Percentiles rank a stretch among this genome's conserved stretches.
Conservation (phyloP, 1,140 invertebrate species). For the Microplitis mediator region DNA sequence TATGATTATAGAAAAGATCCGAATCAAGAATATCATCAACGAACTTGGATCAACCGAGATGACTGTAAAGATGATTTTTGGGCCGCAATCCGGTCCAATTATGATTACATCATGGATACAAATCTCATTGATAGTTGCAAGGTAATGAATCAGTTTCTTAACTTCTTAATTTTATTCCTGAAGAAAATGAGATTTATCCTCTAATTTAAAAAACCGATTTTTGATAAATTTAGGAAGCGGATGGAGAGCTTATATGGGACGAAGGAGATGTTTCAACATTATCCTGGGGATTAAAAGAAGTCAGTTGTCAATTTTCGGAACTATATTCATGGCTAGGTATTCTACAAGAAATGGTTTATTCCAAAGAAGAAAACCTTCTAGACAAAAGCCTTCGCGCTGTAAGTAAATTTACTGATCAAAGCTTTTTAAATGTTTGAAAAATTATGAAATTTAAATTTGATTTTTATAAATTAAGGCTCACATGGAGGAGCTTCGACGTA, state of each 20-base stretch:
- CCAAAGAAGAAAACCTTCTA: slow-evolving; percentile 73
- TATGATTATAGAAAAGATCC: slow-evolving; percentile 62
- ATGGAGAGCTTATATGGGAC: slow-evolving; percentile 74
- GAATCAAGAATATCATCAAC: slow-evolving; percentile 68
- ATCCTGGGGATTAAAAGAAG: slow-evolving; percentile 76
- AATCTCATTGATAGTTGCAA: slow-evolving; percentile 87
- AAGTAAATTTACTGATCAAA: slow-evolving; percentile 39
- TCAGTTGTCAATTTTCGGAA: slow-evolving; percentile 79
- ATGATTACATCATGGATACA: slow-evolving; percentile 93
- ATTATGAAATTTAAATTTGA: slow-evolving; percentile 10
- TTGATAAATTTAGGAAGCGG: slow-evolving; percentile 69
- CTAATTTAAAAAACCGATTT: background rate
- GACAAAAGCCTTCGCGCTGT: slow-evolving; percentile 74
- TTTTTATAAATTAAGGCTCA: slow-evolving; percentile 66
- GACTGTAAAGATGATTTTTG: slow-evolving; percentile 83
- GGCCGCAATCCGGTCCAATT: slow-evolving; percentile 85
- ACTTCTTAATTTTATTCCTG: background rate
- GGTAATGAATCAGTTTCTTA: slow-evolving; percentile 53
- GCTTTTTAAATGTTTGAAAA: slow-evolving; percentile 15
- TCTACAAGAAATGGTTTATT: slow-evolving; percentile 77
- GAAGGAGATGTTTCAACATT: slow-evolving; percentile 64
- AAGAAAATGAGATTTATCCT: background rate
- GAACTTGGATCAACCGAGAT: slow-evolving; percentile 74
- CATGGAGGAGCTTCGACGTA: slow-evolving; percentile 74
- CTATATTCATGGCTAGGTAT: slow-evolving; percentile 80